These are phyloP conservation scores for Heliconius charithonia DNA, from an alignment of 2,888 invertebrate genomes.

Conservation along the genomic window DNA sequence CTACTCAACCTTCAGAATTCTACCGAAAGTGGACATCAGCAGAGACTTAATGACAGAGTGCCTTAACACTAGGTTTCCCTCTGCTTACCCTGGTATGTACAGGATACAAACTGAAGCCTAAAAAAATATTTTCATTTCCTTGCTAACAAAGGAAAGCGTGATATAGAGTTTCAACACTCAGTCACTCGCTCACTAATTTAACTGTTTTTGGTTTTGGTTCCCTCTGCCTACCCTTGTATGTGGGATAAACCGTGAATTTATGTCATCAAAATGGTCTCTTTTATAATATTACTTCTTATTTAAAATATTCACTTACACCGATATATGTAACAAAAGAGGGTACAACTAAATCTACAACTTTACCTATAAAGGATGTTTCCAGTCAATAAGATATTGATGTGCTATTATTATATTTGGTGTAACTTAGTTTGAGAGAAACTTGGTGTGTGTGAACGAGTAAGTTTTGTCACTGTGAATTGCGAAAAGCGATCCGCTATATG, in stretches of 20 bases:
- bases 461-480: background rate
- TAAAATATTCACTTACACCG: background rate
- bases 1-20: no score
- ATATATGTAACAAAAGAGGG: background rate
- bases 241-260: no score
- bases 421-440: conserved; percentile 20
- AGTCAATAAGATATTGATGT: conserved; percentile 30
- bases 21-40: no score
- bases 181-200: no score
- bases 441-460: background rate
- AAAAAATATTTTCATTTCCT: background rate
- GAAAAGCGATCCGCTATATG: conserved; percentile 1
- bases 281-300: no score
- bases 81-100: no score
- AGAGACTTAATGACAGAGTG: no score
- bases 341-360: conserved; percentile 13
- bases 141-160: background rate
- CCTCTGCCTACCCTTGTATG: no score
- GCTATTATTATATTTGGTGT: conserved; percentile 29
- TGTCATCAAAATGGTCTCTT: no score
- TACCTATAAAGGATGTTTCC: conserved; percentile 21
- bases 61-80: no score
- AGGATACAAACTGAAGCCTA: no score
- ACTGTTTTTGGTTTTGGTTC: no score
- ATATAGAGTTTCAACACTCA: background rate